These are phyloP conservation scores for Tapirus terrestris DNA, from an alignment of 2,113 vertebrate genomes.

Conservation along the genomic window DNA sequence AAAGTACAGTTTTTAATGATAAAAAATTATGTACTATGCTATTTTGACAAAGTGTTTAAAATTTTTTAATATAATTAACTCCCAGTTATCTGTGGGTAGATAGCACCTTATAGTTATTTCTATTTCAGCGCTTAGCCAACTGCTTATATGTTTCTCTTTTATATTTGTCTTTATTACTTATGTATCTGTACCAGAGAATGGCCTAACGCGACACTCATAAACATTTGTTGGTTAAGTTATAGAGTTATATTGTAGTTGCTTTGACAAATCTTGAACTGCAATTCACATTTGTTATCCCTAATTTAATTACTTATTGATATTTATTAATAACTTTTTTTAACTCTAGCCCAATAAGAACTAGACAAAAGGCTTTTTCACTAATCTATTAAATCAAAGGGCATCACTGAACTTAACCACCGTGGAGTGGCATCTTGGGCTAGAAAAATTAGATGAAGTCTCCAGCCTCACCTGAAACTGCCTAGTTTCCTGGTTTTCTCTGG, in stretches of 20 bases:
- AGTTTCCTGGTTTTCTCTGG: not conserved
- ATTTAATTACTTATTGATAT: not conserved
- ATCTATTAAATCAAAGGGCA: not conserved
- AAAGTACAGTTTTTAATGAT: slow-evolving; percentile 17
- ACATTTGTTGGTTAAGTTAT: slow-evolving; percentile 27
- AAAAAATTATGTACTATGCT: not conserved
- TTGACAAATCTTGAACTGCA: not conserved
- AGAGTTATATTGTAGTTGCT: not conserved
- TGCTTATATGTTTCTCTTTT: not conserved
- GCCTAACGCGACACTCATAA: not conserved
- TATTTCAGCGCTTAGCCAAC: not conserved
- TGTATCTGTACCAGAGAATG: not conserved
- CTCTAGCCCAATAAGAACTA: not conserved
- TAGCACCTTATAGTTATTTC: not conserved
- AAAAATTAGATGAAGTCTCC: not conserved
- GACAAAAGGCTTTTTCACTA: not conserved
- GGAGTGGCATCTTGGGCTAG: not conserved
- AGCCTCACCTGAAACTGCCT: not conserved
- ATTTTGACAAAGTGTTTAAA: slow-evolving; percentile 41
- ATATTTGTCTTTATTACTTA: slow-evolving; percentile 29
- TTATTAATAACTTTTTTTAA: not conserved
- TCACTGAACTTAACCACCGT: not conserved
- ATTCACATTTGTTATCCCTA: slow-evolving; percentile 29
- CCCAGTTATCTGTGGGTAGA: not conserved
- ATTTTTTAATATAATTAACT: slow-evolving; percentile 6